A percentile compares a stretch with the other conserved stretches of the same genome.
Evolutionary conservation across 2,888 invertebrate genomes (phyloP).

Genomic region (Dryomyza anilis): DNA sequence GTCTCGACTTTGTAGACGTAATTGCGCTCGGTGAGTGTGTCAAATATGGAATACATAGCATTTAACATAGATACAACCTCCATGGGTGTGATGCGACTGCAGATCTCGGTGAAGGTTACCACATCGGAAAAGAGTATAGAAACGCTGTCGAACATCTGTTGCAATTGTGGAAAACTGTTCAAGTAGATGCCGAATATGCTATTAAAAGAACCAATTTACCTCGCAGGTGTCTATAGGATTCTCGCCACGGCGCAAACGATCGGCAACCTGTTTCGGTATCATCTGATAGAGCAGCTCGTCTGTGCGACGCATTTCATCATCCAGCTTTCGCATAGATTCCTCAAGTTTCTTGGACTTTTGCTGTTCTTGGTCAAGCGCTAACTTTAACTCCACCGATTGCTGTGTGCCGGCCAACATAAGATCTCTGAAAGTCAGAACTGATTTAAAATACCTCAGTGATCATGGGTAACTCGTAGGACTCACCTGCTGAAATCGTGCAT

Average conservation of each 20-base stretch:
- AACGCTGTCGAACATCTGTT: slow-evolving; percentile 93
- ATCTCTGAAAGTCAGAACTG: slow-evolving; percentile 68
- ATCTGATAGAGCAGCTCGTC: slow-evolving; percentile 97
- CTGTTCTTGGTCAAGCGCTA: slow-evolving; percentile 95
- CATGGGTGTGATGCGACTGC: slow-evolving; percentile 94
- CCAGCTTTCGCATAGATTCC: slow-evolving; percentile 94
- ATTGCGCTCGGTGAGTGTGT: slow-evolving; percentile 89
- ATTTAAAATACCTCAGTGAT: background rate
- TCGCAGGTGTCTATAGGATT: slow-evolving; percentile 96
- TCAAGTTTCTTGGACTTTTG: slow-evolving; percentile 95
- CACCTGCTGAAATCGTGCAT: slow-evolving; percentile 98
- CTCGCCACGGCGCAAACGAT: slow-evolving; percentile 89
- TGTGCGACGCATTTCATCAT: slow-evolving; percentile 94
- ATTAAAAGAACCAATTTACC: slow-evolving; percentile 63
- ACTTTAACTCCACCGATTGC: slow-evolving; percentile 93
- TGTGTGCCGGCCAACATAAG: slow-evolving; percentile 96
- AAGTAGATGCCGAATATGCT: background rate
- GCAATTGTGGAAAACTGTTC: slow-evolving; percentile 21
- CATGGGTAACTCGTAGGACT: background rate
- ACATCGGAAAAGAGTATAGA: slow-evolving; percentile 97
- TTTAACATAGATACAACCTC: slow-evolving; percentile 97
- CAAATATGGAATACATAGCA: slow-evolving; percentile 97
- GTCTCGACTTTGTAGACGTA: slow-evolving; percentile 97
- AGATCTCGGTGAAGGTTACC: slow-evolving; percentile 96
- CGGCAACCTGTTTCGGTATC: slow-evolving; percentile 98